Conservation (phyloP, 2,113 vertebrate species). For the Cyanoramphus novaezelandiae region DNA sequence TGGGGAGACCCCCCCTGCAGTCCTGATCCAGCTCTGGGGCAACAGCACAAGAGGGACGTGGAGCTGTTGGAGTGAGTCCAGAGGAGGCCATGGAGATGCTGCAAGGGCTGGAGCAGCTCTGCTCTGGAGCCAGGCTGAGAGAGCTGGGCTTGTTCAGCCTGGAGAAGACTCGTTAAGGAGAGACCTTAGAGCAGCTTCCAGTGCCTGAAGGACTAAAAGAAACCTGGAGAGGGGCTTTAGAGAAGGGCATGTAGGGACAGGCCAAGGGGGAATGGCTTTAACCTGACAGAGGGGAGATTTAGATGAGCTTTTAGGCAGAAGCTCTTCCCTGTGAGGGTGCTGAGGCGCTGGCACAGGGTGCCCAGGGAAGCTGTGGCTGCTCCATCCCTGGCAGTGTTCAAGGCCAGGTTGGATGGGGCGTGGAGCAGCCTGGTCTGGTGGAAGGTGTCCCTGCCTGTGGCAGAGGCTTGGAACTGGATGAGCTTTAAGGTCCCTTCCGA, state of each 20-base stretch:
- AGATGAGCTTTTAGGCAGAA: too few species aligned
- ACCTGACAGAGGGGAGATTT: background rate
- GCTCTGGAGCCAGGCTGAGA: background rate
- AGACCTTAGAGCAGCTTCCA: too few species aligned
- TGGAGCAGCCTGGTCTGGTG: background rate
- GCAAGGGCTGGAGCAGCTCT: background rate
- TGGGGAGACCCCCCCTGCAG: background rate
- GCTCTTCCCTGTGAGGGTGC: background rate
- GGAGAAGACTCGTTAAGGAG: background rate
- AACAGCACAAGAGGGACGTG: background rate
- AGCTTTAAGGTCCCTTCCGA: background rate
- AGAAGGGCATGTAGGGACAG: too few species aligned
- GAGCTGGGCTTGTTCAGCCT: background rate
- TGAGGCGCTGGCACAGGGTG: background rate
- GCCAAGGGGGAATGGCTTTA: background rate
- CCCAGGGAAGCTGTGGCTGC: background rate
- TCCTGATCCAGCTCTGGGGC: background rate
- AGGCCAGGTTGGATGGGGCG: background rate
- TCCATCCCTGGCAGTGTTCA: background rate
- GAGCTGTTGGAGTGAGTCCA: background rate
- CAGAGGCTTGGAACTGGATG: background rate
- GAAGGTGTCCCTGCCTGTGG: background rate
- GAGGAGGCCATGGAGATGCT: background rate
- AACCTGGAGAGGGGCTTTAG: too few species aligned
- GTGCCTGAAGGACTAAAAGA: too few species aligned